Evolutionary conservation across 2,888 invertebrate species (phyloP).

Genomic region (Oscheius sp.): DNA sequence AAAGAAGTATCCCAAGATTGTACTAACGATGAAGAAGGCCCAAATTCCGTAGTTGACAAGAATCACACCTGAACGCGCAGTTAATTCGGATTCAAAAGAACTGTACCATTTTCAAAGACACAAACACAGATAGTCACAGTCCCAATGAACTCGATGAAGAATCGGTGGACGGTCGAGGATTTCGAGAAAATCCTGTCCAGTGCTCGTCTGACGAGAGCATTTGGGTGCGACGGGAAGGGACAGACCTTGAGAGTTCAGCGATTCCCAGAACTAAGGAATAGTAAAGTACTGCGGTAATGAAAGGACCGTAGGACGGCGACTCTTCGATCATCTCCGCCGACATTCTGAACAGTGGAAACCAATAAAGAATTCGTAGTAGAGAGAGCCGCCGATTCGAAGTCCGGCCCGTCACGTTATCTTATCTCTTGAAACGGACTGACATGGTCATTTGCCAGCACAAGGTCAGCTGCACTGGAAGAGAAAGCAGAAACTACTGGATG

Average conservation of each 20-base stretch:
- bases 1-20: conserved; percentile 47
- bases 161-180: conserved; percentile 39
- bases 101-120: conserved; percentile 54
- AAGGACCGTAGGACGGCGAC: not conserved
- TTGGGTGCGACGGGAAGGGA: not conserved
- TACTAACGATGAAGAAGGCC: conserved; percentile 48
- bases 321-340: not conserved
- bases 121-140: conserved; percentile 50
- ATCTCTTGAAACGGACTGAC: no score
- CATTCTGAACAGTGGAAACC: no score
- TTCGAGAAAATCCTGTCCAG: conserved; percentile 40
- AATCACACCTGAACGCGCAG: conserved; percentile 45
- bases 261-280: conserved; percentile 21
- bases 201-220: conserved; percentile 30
- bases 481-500: no score
- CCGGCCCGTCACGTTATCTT: no score
- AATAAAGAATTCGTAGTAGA: no score
- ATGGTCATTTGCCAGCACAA: no score
- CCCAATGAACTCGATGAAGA: conserved; percentile 51
- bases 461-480: no score
- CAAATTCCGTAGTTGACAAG: conserved; percentile 47
- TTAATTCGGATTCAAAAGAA: not conserved
- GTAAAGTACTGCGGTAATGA: conserved; percentile 10
- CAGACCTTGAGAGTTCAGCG: conserved; percentile 32
- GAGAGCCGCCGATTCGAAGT: no score